Percentiles rank a stretch among this genome's conserved stretches.
phyloP scores from a whole-genome alignment of 1,140 invertebrate genomes.

The Musca domestica region DNA sequence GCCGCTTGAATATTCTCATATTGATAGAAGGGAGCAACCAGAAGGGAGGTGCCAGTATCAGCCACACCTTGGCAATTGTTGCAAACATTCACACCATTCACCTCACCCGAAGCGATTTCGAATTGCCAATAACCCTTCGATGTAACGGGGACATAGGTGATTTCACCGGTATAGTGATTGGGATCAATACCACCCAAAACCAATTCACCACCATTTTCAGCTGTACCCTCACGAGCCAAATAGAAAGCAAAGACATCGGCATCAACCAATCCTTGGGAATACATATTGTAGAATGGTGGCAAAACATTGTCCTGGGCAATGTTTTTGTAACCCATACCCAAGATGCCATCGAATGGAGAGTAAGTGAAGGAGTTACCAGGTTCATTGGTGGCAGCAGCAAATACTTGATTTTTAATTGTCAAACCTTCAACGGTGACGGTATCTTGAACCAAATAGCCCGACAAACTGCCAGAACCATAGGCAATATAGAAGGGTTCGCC shows the following conservation, averaged over 20 bases:
- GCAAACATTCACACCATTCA: constrained; percentile 47
- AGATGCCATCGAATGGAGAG: constrained; percentile 95
- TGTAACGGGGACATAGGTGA: constrained; percentile 48
- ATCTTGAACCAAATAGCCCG: constrained; percentile 91
- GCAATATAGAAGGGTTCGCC: constrained; percentile 88
- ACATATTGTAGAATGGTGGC: constrained; percentile 94
- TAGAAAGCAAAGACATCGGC: constrained; percentile 94
- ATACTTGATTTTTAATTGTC: constrained; percentile 80
- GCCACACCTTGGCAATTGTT: constrained; percentile 65
- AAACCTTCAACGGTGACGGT: constrained; percentile 68
- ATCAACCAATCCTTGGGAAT: constrained; percentile 74
- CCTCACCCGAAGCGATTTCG: constrained; percentile 33
- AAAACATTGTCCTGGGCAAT: constrained; percentile 89
- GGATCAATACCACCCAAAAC: constrained; percentile 47
- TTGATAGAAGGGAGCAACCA: constrained; percentile 62
- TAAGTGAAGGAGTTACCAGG: constrained; percentile 87
- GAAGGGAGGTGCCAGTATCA: constrained; percentile 74
- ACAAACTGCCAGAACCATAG: constrained; percentile 94
- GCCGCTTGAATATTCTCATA: constrained; percentile 19
- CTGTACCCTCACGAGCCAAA: constrained; percentile 63
- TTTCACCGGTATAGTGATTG: constrained; percentile 32
- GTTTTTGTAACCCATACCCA: constrained; percentile 83
- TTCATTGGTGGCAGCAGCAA: constrained; percentile 93
- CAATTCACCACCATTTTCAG: constrained; percentile 37
- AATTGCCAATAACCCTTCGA: constrained; percentile 52